Conservation (phyloP, 2,888 invertebrate genomes). For the Orthosia gracilis region DNA sequence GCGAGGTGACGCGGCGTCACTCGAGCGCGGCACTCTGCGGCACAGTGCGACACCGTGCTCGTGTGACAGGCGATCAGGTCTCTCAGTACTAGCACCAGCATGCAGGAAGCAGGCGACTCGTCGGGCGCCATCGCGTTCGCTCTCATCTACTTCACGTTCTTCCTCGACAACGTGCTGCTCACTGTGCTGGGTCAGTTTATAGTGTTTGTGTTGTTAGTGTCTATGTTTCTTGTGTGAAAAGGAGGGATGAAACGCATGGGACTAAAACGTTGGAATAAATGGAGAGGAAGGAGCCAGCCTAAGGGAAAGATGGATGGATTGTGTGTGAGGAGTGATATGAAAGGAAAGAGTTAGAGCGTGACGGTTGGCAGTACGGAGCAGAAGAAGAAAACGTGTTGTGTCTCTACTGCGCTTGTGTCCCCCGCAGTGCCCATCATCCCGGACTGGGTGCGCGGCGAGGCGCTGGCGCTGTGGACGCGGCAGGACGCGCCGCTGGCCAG, state of each 20-base stretch:
- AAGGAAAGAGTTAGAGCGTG: background rate
- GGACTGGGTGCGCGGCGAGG: conserved; percentile 80
- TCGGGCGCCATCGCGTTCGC: conserved; percentile 75
- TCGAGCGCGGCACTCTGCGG: conserved; percentile 10
- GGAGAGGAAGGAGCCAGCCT: background rate
- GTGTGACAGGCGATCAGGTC: background rate
- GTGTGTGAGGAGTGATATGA: background rate
- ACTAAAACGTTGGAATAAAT: background rate
- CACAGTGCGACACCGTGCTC: background rate
- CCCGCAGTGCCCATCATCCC: conserved; percentile 85
- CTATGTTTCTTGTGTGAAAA: background rate
- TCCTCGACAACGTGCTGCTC: conserved; percentile 96
- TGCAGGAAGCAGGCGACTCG: conserved; percentile 56
- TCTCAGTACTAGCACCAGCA: conserved; percentile 21
- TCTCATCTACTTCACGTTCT: conserved; percentile 93
- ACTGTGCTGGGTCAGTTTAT: conserved; percentile 95
- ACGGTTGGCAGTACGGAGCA: background rate
- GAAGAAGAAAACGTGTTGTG: background rate
- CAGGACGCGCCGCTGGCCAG: conserved; percentile 79
- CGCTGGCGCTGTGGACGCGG: conserved; percentile 78
- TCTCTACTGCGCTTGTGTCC: background rate
- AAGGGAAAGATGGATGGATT: too few species aligned
- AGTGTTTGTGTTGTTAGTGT: background rate
- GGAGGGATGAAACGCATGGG: background rate
- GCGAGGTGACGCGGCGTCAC: background rate